A percentile compares a stretch with the other conserved stretches of the same genome.
Evolutionary conservation across 2,797 vertebrate genomes (phyloP).

Genomic region (Typhlichthys subterraneus): DNA sequence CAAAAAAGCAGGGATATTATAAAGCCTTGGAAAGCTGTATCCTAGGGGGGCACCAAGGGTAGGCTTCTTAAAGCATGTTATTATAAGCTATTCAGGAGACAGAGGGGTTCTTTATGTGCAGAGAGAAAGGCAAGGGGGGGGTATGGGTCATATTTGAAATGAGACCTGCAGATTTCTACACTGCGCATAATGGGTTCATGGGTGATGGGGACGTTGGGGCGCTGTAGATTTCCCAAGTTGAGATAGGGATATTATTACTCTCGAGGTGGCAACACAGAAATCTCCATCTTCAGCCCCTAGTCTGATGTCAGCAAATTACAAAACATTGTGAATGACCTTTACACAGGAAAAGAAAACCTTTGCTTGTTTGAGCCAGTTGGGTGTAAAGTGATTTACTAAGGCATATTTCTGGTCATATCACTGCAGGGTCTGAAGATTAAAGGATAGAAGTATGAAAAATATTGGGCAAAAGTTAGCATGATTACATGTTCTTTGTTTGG

Average conservation of each 20-base stretch:
- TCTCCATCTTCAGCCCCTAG: conserved; percentile 79
- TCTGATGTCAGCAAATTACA: conserved; percentile 81
- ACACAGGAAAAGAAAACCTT: conserved; percentile 55
- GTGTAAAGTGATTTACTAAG: conserved; percentile 54
- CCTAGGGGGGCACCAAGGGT: conserved; percentile 74
- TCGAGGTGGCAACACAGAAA: conserved; percentile 76
- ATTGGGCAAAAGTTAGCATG: conserved; percentile 28
- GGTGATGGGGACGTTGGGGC: conserved; percentile 74
- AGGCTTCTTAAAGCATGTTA: conserved; percentile 80
- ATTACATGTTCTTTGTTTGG: conserved; percentile 43
- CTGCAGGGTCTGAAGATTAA: conserved; percentile 27
- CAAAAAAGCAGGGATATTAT: conserved; percentile 77
- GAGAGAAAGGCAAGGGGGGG: conserved; percentile 55
- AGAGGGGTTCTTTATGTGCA: conserved; percentile 71
- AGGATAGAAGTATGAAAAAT: conserved; percentile 11
- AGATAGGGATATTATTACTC: conserved; percentile 83
- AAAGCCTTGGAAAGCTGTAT: conserved; percentile 61
- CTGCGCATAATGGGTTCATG: conserved; percentile 76
- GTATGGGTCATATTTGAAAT: conserved; percentile 74
- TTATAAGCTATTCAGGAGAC: conserved; percentile 83
- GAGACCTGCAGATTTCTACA: conserved; percentile 78
- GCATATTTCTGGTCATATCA: conserved; percentile 53
- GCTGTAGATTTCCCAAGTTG: conserved; percentile 82
- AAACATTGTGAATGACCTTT: conserved; percentile 79
- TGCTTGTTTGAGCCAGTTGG: conserved; percentile 54